Base-by-base conservation (phyloP, 2,797 vertebrate species). In the Simalia tracyae region DNA sequence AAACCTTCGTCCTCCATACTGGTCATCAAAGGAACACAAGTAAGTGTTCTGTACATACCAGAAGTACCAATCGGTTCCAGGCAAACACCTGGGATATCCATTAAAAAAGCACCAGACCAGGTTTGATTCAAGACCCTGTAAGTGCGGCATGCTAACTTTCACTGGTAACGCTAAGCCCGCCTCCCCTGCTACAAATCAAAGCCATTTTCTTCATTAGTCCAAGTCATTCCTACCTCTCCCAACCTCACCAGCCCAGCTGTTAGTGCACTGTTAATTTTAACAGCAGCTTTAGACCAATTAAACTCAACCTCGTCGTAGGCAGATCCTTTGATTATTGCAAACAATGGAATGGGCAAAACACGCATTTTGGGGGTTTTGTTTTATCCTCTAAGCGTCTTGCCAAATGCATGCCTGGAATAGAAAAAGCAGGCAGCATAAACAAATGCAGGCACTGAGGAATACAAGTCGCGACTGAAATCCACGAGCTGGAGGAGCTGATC, bases 391-490 rank as follows among this genome's bases (percentile, higher is more conserved):
- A 92, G 72, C n/a, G 26, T 2, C 60, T 22, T 90, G 66, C 46
- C 66, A 84, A 90, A 86, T 64, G 17, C 89, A 31, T 87, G 89
- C n/a, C 54, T 36, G 8, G 89, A 90, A 88, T 88, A 31, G 17
- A 57, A 59, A 84, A 64, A 56, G 36, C 22, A 4, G 50, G 46
- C 7, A 57, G 89, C 84, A 64, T 57, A 88, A 81, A 84, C 54
- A 56, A 22, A 92, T 64, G 54, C 17, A 4, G 36, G 85, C 76
- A 36, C 36, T 9, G 3, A 59, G 84, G 89, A 87, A 90, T 36
- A 19, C 17, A 28, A 64, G 56, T 14, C 19, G 46, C 54, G n/a
- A 84, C 56, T 50, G 56, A 89, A 92, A 17, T 50, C 26, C 22
- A 8, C 36, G 5, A 28, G 24, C 15, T 22, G 7, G 63, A 87